Percentiles rank a stretch among this genome's conserved stretches.
Conservation (phyloP, 1,140 invertebrate genomes). For the Plutomurus gul region DNA sequence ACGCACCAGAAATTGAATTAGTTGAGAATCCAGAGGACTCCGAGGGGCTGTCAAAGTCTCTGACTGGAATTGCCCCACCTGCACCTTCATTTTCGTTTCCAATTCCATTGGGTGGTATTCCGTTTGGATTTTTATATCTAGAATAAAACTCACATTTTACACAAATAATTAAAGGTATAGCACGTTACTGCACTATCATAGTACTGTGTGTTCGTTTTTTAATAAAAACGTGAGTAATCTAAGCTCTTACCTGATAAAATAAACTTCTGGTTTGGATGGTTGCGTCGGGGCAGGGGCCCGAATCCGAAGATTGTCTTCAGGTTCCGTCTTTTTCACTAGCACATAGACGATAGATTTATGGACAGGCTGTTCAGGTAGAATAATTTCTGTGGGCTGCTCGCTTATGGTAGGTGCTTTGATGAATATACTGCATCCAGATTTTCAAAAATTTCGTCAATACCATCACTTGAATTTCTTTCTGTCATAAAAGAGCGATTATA, state of each 20-base stretch:
- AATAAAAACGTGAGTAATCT: not conserved
- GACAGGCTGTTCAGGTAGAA: constrained; percentile 64
- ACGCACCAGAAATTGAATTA: no score
- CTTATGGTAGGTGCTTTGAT: constrained; percentile 82
- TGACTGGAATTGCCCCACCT: not conserved
- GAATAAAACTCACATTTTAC: not conserved
- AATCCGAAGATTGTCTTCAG: constrained; percentile 69
- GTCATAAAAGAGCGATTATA: not conserved
- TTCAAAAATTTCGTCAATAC: not conserved
- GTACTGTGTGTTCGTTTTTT: not conserved
- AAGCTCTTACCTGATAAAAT: not conserved
- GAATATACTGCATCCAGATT: constrained; percentile 84
- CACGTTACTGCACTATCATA: no score
- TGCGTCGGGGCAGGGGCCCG: not conserved
- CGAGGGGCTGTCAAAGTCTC: not conserved
- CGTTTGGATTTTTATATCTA: not conserved
- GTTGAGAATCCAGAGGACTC: not conserved
- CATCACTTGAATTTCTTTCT: not conserved
- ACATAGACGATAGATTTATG: not conserved
- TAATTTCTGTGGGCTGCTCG: constrained; percentile 62
- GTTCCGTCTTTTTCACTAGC: not conserved
- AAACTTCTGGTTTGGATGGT: constrained; percentile 32
- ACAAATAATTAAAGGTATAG: no score
- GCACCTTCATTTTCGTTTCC: not conserved
- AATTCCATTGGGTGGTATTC: not conserved